These are phyloP conservation scores for Ooceraea biroi DNA, from an alignment of 1,140 invertebrate species.

Conservation along the genomic window DNA sequence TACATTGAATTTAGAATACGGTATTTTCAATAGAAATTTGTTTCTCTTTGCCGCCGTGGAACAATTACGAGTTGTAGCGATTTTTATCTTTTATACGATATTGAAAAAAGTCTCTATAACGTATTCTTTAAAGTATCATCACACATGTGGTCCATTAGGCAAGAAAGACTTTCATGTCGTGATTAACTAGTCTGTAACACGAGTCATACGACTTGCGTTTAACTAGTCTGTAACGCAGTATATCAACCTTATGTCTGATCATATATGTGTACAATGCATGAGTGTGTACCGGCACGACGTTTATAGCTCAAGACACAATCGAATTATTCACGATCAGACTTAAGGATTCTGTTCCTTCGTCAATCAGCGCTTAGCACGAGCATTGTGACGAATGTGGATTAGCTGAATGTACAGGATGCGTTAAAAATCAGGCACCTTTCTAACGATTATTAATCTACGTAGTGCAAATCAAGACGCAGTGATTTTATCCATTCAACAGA, in stretches of 20 bases:
- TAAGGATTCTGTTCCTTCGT: conserved; percentile 37
- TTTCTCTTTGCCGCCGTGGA: not conserved
- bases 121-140: not conserved
- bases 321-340: conserved; percentile 36
- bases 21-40: too few species aligned
- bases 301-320: conserved; percentile 21
- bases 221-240: conserved; percentile 52
- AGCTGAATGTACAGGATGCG: conserved; percentile 4
- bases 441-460: not conserved
- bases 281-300: not conserved
- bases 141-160: not conserved
- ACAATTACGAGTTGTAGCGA: not conserved
- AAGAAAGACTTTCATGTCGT: conserved; percentile 27
- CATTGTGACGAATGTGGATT: conserved; percentile 23
- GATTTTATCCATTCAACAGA: not conserved
- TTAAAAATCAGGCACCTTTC: conserved; percentile 16
- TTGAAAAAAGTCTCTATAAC: conserved; percentile 22
- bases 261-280: not conserved
- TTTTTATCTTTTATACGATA: not conserved
- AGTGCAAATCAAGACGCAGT: not conserved
- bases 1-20: not conserved
- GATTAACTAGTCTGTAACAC: conserved; percentile 55
- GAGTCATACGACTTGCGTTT: conserved; percentile 28
- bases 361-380: not conserved
- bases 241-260: conserved; percentile 21